These are phyloP conservation scores for Pachyrhynchus sulphureomaculatus DNA, from an alignment of 1,140 invertebrate genomes.

Conservation along the genomic window DNA sequence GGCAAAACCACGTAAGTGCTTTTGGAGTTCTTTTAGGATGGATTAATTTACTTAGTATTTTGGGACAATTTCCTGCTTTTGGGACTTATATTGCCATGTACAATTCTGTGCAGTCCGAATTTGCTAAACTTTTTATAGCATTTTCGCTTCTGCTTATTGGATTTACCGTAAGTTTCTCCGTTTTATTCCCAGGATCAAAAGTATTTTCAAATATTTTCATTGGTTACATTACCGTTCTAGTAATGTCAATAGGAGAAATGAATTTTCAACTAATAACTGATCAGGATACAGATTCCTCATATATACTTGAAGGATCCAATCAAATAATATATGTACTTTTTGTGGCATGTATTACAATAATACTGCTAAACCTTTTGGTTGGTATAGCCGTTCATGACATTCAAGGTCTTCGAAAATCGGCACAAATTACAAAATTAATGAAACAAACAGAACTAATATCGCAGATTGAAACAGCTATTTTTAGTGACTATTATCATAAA, in stretches of 20 bases:
- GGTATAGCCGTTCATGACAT: slow-evolving; percentile 36
- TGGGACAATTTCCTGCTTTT: slow-evolving; percentile 80
- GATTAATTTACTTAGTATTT: slow-evolving; percentile 84
- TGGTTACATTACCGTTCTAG: slow-evolving; percentile 76
- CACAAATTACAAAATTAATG: slow-evolving; percentile 26
- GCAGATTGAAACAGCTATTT: slow-evolving; percentile 22
- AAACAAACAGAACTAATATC: slow-evolving; percentile 27
- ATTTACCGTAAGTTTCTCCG: slow-evolving; percentile 82
- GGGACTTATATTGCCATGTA: slow-evolving; percentile 86
- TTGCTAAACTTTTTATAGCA: slow-evolving; percentile 76
- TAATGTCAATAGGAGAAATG: slow-evolving; percentile 87
- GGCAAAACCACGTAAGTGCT: slow-evolving; percentile 80
- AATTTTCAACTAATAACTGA: slow-evolving; percentile 68
- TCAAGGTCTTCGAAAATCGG: slow-evolving; percentile 27
- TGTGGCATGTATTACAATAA: slow-evolving; percentile 25
- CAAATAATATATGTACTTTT: slow-evolving; percentile 24
- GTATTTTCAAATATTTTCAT: slow-evolving; percentile 76
- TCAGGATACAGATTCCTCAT: slow-evolving; percentile 57
- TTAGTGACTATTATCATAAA: slow-evolving; percentile 15
- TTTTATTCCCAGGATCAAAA: slow-evolving; percentile 76
- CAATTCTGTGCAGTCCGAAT: slow-evolving; percentile 79
- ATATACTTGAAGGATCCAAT: slow-evolving; percentile 17
- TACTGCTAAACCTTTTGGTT: slow-evolving; percentile 30
- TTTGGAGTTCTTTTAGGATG: slow-evolving; percentile 79
- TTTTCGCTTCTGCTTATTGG: slow-evolving; percentile 81